A percentile compares a stretch with the other conserved stretches of the same genome.
Conservation (phyloP, 2,113 vertebrate genomes). For the Perca schrenkii region DNA sequence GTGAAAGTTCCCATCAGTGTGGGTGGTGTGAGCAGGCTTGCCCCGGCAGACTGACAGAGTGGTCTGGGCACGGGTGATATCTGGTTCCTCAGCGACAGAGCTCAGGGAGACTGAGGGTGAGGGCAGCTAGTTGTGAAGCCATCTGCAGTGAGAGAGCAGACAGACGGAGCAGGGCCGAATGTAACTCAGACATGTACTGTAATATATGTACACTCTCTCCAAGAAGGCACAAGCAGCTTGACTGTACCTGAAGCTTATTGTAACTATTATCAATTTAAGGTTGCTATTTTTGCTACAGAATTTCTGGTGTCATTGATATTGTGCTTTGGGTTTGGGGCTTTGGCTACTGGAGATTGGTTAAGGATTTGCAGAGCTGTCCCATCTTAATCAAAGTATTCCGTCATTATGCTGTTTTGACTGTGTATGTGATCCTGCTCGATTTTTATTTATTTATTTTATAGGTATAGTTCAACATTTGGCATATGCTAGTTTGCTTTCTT, state of each 20-base stretch:
- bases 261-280: constrained; percentile 63
- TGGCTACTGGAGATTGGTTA: constrained; percentile 1
- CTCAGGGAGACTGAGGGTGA: constrained; percentile 59
- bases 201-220: constrained; percentile 51
- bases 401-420: constrained; percentile 38
- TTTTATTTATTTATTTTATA: constrained; percentile 13
- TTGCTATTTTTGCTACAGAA: constrained; percentile 76
- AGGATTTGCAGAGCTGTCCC: constrained; percentile 48
- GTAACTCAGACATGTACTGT: constrained; percentile 69
- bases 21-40: constrained; percentile 75
- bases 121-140: constrained; percentile 79
- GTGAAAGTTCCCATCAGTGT: constrained; percentile 70
- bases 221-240: constrained; percentile 51
- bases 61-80: constrained; percentile 66
- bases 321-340: constrained; percentile 41
- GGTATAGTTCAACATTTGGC: constrained; percentile 10
- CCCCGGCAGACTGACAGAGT: constrained; percentile 73
- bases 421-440: constrained; percentile 17
- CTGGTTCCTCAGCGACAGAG: constrained; percentile 64
- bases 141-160: constrained; percentile 83
- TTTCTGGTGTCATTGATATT: constrained; percentile 74
- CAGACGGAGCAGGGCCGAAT: constrained; percentile 68
- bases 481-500: not conserved
- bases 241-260: constrained; percentile 62
- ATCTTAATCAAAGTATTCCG: constrained; percentile 33